These are phyloP conservation scores for Pseudomyrmex flavicornis DNA, from an alignment of 1,140 invertebrate species.

Conservation along the genomic window DNA sequence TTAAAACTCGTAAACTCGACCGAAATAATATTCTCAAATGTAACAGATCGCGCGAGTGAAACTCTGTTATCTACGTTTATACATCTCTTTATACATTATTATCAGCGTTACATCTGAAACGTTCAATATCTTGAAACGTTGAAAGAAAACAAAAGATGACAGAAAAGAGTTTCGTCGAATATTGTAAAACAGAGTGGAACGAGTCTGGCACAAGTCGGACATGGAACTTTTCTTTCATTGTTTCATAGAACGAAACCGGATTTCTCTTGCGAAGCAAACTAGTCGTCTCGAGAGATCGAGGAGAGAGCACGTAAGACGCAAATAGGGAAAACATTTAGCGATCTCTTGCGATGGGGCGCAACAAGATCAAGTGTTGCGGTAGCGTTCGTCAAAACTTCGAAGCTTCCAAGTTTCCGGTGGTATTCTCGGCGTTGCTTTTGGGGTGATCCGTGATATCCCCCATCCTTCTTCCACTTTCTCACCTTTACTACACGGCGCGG, in stretches of 20 bases:
- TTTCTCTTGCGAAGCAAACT: background rate
- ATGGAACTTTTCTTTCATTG: background rate
- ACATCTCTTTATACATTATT: no score
- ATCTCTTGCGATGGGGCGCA: background rate
- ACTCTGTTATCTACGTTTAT: background rate
- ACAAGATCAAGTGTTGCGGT: background rate
- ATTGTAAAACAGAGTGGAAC: background rate
- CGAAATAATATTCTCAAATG: slow-evolving; percentile 16
- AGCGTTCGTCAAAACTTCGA: slow-evolving; percentile 14
- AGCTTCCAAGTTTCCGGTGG: slow-evolving; percentile 27
- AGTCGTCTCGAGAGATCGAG: background rate
- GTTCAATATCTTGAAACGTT: no score
- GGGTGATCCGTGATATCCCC: slow-evolving; percentile 15
- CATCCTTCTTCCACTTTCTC: background rate
- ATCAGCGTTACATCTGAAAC: no score
- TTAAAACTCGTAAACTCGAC: slow-evolving; percentile 62
- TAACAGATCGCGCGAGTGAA: background rate
- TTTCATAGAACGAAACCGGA: background rate
- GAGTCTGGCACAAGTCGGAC: background rate
- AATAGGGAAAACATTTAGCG: slow-evolving; percentile 24
- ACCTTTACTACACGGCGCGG: background rate
- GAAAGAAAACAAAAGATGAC: no score
- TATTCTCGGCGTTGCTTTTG: slow-evolving; percentile 34
- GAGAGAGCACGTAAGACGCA: background rate
- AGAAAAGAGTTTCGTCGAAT: no score